Conservation (phyloP, 2,113 vertebrate genomes). For the Scytalopus superciliaris region DNA sequence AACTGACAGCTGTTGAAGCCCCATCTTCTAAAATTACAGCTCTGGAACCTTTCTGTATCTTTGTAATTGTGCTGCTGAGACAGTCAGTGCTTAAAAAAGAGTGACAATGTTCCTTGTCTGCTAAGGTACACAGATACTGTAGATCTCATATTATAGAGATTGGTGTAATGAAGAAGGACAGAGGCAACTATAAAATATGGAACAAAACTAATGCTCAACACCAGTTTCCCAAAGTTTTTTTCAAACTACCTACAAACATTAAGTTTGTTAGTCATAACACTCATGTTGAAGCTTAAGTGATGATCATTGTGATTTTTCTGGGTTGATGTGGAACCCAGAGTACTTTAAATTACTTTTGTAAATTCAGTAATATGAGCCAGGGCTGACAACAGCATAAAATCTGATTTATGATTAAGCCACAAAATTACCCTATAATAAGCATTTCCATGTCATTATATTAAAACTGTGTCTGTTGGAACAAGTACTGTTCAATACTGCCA, state of each 20-base stretch:
- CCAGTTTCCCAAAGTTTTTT: background rate
- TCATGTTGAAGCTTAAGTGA: background rate
- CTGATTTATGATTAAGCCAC: background rate
- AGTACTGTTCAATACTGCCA: background rate
- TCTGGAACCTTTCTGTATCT: background rate
- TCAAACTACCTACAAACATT: background rate
- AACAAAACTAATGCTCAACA: background rate
- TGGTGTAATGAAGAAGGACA: background rate
- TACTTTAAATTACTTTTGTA: background rate
- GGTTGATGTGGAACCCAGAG: background rate
- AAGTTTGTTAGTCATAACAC: background rate
- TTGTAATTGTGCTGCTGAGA: background rate
- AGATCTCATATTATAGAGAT: background rate
- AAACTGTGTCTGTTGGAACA: background rate
- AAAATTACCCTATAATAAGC: background rate
- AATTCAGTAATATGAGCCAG: background rate
- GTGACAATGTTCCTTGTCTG: background rate
- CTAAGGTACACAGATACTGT: background rate
- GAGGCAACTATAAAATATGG: background rate
- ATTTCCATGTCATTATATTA: background rate
- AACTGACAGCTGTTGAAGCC: background rate
- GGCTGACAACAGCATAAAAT: background rate
- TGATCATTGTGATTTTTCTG: background rate
- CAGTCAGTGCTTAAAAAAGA: background rate
- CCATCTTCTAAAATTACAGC: background rate